Conservation (phyloP, 1,140 invertebrate genomes). For the Gryllus bimaculatus region DNA sequence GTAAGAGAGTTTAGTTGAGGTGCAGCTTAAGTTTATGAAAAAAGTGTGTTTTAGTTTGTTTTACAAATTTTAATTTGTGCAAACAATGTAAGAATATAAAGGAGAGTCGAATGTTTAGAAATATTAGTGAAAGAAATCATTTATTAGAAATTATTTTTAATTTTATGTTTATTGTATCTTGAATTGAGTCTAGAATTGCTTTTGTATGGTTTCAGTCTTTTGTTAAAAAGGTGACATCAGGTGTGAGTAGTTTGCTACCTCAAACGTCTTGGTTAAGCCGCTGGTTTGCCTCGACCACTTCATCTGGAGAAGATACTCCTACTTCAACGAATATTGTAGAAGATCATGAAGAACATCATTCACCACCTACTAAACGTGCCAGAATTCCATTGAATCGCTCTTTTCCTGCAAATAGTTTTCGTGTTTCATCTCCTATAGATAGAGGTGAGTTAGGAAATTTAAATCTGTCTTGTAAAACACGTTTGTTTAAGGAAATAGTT, state of each 20-base stretch:
- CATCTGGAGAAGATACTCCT: not conserved
- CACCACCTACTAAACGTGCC: conserved; percentile 7
- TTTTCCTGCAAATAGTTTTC: conserved; percentile 14
- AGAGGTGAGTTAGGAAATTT: not conserved
- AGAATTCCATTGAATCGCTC: conserved; percentile 14
- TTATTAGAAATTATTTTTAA: too few species aligned
- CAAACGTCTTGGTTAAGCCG: conserved; percentile 24
- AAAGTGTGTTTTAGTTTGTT: too few species aligned
- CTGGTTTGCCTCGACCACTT: conserved; percentile 17
- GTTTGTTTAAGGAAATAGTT: too few species aligned
- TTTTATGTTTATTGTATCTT: too few species aligned
- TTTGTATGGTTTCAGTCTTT: conserved; percentile 34
- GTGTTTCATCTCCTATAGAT: conserved; percentile 2
- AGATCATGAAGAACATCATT: not conserved
- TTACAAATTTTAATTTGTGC: too few species aligned
- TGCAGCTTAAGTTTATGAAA: too few species aligned
- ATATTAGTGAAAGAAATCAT: too few species aligned
- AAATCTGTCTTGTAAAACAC: too few species aligned
- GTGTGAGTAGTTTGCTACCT: conserved; percentile 25
- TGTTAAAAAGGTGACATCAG: conserved; percentile 37
- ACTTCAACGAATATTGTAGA: not conserved
- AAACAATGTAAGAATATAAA: too few species aligned
- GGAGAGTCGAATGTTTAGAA: too few species aligned
- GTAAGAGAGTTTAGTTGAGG: too few species aligned
- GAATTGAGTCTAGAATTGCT: not conserved